phyloP scores from a whole-genome alignment of 1,140 invertebrate species.

The Drosophila kurseongensis region DNA sequence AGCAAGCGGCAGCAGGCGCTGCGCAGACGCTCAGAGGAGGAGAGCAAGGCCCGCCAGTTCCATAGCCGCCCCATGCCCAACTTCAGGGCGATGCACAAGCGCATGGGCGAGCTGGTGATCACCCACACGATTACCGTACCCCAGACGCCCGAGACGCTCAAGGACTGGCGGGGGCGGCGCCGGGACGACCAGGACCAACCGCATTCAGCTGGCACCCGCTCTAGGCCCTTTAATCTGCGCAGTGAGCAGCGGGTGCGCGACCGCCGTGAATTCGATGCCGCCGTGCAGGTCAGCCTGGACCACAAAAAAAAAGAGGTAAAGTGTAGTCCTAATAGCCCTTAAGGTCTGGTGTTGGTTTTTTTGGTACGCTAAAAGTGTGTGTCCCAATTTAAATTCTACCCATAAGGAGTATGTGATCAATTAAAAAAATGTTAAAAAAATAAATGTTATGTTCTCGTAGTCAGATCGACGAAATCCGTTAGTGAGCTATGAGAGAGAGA shows the following conservation, averaged over 20 bases:
- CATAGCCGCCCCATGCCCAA: constrained; percentile 76
- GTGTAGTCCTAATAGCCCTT: neutral
- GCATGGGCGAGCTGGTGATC: constrained; percentile 30
- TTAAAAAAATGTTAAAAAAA: too few relatives aligned
- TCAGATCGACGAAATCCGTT: too few relatives aligned
- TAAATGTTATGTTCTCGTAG: too few relatives aligned
- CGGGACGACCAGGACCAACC: constrained; percentile 4
- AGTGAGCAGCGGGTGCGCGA: constrained; percentile 66
- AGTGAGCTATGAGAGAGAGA: too few relatives aligned
- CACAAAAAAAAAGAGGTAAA: constrained; percentile 75
- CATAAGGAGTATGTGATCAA: too few relatives aligned
- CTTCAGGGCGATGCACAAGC: constrained; percentile 59
- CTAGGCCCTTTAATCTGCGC: constrained; percentile 63
- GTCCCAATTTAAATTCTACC: too few relatives aligned
- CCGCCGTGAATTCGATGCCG: constrained; percentile 65
- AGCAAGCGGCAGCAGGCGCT: constrained; percentile 48
- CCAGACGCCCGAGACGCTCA: constrained; percentile 61
- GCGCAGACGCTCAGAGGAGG: constrained; percentile 43
- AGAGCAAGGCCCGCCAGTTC: constrained; percentile 72
- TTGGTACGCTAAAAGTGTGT: too few relatives aligned
- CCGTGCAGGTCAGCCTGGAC: constrained; percentile 33
- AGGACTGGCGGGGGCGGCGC: constrained; percentile 33
- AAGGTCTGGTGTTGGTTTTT: neutral
- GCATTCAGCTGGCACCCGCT: neutral
- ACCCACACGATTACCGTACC: constrained; percentile 65